Evolutionary conservation across 2,113 vertebrate species (phyloP), one percentile per base, ranked within the genome.

Genomic region (Myotis brandtii): DNA sequence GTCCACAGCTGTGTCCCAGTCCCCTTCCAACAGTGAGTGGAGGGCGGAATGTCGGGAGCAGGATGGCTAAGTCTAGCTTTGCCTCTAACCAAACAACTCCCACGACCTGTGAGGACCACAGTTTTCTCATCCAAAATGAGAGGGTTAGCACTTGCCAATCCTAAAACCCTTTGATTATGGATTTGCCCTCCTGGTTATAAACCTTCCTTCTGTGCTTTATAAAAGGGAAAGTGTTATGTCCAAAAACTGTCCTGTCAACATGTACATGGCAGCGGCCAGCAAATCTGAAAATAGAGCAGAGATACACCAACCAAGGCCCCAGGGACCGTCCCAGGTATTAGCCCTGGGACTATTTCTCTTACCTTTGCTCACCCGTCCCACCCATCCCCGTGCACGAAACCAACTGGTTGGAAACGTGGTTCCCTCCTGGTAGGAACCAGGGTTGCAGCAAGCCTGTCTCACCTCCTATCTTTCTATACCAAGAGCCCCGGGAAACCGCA

Each of bases 61-160:
- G 40, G 23, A 79, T 6, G 64, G 27, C 34, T 3, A n/a, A 54
- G n/a, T 7, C 59, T 16, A 75, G 32, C n/a, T 89, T 83, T n/a
- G 5, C 17, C 32, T 32, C 2, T 48, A 2, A 48, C 27, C 1
- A 9, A 9, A 32, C 32, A 56, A 1, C 17, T 40, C 34, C 79
- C 37, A 14, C 0, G 4, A 80, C 6, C 3, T 2, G 2, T 4
- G 16, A 80, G 9, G 21, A 59, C 43, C 2, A 1, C 3, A 1
- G 17, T 21, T 59, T 67, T 80, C 17, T 75, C 34, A 4, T 37
- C 67, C 40, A 37, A 54, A 92, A 32, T n/a, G 50, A 62, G 18
- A 93, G 34, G 18, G n/a, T 34, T 80, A 73, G 16, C 20, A 69
- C 8, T 56, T 69, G 20, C 59, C 32, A 66, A n/a, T 46, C 54